Conservation (phyloP, 2,113 vertebrate genomes). For the Callipepla squamata region DNA sequence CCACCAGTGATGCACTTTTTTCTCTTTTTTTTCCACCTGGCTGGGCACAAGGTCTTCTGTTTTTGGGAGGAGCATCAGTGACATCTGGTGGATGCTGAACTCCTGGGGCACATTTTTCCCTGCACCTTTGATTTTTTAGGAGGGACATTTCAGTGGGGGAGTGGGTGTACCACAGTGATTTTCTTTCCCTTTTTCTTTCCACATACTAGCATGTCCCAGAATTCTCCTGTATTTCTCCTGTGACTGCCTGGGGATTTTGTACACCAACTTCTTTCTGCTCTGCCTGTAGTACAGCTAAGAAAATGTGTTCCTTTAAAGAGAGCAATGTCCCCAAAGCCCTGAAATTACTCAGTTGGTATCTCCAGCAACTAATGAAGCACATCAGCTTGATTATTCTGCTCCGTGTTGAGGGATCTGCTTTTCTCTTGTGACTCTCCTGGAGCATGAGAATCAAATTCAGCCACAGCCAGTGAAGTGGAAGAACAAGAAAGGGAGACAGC, state of each 20-base stretch:
- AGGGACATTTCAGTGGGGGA: background rate
- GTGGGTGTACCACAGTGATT: background rate
- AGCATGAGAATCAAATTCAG: background rate
- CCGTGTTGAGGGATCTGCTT: background rate
- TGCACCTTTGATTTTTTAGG: background rate
- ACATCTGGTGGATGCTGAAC: conserved; percentile 55
- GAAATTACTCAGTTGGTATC: background rate
- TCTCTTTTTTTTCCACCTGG: background rate
- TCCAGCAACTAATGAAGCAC: background rate
- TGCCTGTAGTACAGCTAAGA: background rate
- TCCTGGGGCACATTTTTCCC: background rate
- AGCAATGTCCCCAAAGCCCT: background rate
- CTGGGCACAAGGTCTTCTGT: background rate
- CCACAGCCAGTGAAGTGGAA: background rate
- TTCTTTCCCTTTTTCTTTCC: background rate
- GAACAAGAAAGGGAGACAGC: background rate
- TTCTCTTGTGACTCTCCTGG: background rate
- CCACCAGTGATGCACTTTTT: background rate
- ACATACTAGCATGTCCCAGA: background rate
- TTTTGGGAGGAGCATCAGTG: conserved; percentile 52
- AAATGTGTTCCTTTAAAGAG: rapidly evolving
- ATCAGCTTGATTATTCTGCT: background rate
- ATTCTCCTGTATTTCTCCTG: background rate
- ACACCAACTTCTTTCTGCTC: background rate
- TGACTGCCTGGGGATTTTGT: background rate